A percentile compares a stretch with the other conserved stretches of the same genome.
Conservation (phyloP, 1,140 invertebrate species). For the Colletes gigas region DNA sequence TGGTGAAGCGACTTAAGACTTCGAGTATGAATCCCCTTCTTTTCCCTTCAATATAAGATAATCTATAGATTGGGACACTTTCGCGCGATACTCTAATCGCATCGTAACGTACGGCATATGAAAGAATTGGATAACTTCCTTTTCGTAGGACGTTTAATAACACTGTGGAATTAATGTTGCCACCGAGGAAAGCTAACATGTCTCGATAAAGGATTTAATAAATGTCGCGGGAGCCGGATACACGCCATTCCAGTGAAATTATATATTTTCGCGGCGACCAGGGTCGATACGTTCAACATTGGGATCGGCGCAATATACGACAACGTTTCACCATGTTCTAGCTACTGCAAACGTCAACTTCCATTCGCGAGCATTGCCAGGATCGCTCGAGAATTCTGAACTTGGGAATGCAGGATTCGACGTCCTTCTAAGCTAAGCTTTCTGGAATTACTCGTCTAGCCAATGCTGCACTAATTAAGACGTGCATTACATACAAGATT, state of each 20-base stretch:
- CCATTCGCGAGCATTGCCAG: not conserved
- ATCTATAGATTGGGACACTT: not conserved
- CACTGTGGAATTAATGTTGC: not conserved
- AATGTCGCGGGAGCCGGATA: constrained; percentile 26
- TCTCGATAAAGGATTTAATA: constrained; percentile 44
- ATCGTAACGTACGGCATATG: too few species aligned
- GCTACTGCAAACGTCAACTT: not conserved
- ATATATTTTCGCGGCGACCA: constrained; percentile 28
- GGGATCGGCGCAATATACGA: constrained; percentile 27
- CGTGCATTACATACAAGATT: constrained; percentile 1
- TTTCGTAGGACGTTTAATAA: not conserved
- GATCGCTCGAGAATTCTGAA: not conserved
- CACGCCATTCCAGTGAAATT: constrained; percentile 27
- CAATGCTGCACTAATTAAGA: not conserved
- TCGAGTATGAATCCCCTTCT: too few species aligned
- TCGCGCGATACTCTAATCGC: too few species aligned
- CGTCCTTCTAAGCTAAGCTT: not conserved
- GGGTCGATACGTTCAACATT: constrained; percentile 32
- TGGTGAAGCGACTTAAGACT: too few species aligned
- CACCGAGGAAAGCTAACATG: not conserved
- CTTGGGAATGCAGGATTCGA: not conserved
- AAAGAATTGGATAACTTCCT: not conserved
- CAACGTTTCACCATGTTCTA: not conserved
- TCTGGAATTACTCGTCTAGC: too few species aligned
- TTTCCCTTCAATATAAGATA: too few species aligned